Percentiles rank a stretch among this genome's conserved stretches.
Conservation (phyloP, 2,113 vertebrate genomes). For the Cacatua alba region DNA sequence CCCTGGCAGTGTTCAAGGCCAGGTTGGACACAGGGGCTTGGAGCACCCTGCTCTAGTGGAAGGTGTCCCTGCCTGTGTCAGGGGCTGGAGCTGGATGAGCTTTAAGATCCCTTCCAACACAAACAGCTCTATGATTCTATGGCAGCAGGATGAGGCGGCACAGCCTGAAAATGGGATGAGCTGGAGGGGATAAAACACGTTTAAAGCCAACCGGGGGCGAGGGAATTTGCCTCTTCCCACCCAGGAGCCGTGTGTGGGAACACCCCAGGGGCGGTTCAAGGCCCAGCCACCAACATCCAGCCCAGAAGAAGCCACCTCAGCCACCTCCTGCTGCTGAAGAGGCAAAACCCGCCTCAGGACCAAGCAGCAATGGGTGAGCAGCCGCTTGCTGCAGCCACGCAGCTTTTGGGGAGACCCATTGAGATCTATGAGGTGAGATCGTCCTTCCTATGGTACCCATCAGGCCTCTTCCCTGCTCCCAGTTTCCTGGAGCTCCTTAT, state of each 20-base stretch:
- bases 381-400: no score
- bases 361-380: neutral
- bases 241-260: accelerated
- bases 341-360: neutral
- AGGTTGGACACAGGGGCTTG: no score
- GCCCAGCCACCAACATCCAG: neutral
- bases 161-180: neutral
- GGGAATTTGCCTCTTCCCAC: neutral
- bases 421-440: neutral
- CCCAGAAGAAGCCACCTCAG: neutral
- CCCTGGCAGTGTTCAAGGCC: no score
- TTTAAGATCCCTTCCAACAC: no score
- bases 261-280: neutral
- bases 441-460: no score
- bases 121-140: no score
- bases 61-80: no score
- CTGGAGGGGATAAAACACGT: neutral
- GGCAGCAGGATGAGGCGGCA: neutral
- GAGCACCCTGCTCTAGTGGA: no score
- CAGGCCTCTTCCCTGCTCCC: neutral
- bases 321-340: neutral
- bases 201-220: neutral
- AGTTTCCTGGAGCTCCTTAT: accelerated
- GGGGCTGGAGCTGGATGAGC: no score
- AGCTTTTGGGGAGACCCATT: accelerated